Evolutionary conservation across 2,888 invertebrate species (phyloP), one percentile per base, ranked within the genome.

Genomic region (Pseudoips prasinana): DNA sequence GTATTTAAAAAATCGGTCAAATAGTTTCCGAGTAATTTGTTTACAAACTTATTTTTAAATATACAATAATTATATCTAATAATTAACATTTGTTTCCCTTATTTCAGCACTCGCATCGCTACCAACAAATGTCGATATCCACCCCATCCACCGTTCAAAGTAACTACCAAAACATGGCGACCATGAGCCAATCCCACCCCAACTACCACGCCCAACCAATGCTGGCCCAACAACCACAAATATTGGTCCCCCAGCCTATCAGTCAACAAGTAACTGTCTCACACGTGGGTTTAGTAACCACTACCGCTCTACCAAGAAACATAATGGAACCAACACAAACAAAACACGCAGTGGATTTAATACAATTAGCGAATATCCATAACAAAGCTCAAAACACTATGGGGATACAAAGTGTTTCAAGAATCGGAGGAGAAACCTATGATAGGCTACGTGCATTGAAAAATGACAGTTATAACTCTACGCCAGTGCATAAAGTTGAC

Each of bases 41-140:
- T n/a, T n/a, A n/a, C n/a, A n/a, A n/a, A n/a, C n/a, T n/a, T n/a
- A n/a, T n/a, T n/a, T n/a, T n/a, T n/a, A n/a, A n/a, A n/a, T n/a
- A n/a, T n/a, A n/a, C n/a, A n/a, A n/a, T n/a, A n/a, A n/a, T n/a
- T n/a, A n/a, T n/a, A n/a, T n/a, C n/a, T n/a, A n/a, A n/a, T n/a
- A n/a, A n/a, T n/a, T n/a, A n/a, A n/a, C n/a, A 14, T 14, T 14
- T 14, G 5, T 22, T 20, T 0, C 19, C 24, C 3, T 25, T 1
- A 10, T 71, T 66, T 0, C 75, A 85, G 79, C 80, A 78, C 27
- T 35, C 73, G 3, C 77, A 81, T 41, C 76, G 85, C 40, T 84
- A 81, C 65, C 88, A 81, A 45, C 86, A 62, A 22, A 85, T 88
- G 85, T 74, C 89, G 1, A 63, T 82, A 46, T 88, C 89, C 0